phyloP scores from a whole-genome alignment of 2,888 invertebrate genomes.

The Xanthia togata region DNA sequence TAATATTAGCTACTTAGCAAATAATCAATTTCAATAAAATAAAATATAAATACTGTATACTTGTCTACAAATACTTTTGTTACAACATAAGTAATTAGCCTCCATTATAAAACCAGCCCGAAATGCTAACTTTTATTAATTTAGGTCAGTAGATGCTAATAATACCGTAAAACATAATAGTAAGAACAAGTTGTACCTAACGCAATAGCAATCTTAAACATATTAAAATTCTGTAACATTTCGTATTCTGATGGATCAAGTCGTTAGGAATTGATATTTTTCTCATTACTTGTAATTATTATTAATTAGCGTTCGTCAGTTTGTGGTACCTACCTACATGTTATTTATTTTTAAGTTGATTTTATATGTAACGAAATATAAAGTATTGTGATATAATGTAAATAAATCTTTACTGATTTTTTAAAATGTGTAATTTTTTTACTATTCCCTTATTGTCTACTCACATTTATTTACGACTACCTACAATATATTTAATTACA shows the following conservation, averaged over 20 bases:
- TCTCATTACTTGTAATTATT: conserved; percentile 62
- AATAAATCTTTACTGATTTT: conserved; percentile 79
- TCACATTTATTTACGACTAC: not conserved
- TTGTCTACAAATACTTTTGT: conserved; percentile 7
- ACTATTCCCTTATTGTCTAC: not conserved
- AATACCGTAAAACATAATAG: conserved; percentile 36
- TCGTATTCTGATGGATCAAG: conserved; percentile 40
- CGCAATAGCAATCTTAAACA: conserved; percentile 21
- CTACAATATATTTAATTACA: no score
- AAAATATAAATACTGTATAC: conserved; percentile 7
- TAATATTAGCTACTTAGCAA: conserved; percentile 15
- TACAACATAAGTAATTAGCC: not conserved
- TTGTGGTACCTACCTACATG: conserved; percentile 71
- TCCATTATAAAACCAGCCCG: conserved; percentile 33
- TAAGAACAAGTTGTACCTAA: conserved; percentile 53
- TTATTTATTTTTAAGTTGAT: conserved; percentile 87
- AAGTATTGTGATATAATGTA: conserved; percentile 86
- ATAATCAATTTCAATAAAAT: conserved; percentile 3
- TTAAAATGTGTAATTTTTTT: conserved; percentile 25
- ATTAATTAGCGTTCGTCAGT: conserved; percentile 71
- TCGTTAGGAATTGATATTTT: conserved; percentile 52
- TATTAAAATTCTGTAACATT: conserved; percentile 35
- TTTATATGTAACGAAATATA: conserved; percentile 73
- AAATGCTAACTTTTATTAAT: not conserved
- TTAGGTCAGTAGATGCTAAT: conserved; percentile 21